phyloP scores from a whole-genome alignment of 2,888 invertebrate species.

The Miltochrista miniata region DNA sequence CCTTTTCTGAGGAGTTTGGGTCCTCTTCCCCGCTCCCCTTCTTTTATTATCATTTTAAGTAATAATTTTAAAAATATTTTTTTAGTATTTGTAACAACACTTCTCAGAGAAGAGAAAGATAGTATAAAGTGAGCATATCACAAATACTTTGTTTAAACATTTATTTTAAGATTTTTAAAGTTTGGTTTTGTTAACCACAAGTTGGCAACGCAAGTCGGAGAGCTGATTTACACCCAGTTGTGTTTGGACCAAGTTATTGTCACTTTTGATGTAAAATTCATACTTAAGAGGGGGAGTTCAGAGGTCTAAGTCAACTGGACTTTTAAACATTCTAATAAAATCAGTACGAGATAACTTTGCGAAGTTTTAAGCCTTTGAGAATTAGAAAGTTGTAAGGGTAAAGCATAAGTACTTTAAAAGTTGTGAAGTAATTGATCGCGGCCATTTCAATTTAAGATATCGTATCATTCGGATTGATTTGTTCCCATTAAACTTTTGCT shows the following conservation, averaged over 20 bases:
- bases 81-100: too few species aligned
- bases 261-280: conserved; percentile 15
- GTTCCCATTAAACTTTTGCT: conserved; percentile 25
- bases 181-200: conserved; percentile 34
- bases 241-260: conserved; percentile 25
- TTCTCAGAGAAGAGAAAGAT: too few species aligned
- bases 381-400: conserved; percentile 38
- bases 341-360: conserved; percentile 39
- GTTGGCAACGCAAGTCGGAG: conserved; percentile 26
- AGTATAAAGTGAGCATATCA: too few species aligned
- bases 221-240: conserved; percentile 17
- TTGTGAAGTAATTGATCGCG: conserved; percentile 41
- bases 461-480: conserved; percentile 40
- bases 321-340: conserved; percentile 47
- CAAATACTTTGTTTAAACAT: neutral
- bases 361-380: conserved; percentile 40
- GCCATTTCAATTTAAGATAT: conserved; percentile 42
- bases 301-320: conserved; percentile 29
- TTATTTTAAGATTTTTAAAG: conserved; percentile 21
- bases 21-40: too few species aligned
- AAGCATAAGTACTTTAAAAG: conserved; percentile 34
- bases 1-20: too few species aligned
- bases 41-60: too few species aligned
- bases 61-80: too few species aligned
- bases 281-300: conserved; percentile 15